phyloP scores from a whole-genome alignment of 2,797 vertebrate genomes.

The Oreochromis mossambicus region DNA sequence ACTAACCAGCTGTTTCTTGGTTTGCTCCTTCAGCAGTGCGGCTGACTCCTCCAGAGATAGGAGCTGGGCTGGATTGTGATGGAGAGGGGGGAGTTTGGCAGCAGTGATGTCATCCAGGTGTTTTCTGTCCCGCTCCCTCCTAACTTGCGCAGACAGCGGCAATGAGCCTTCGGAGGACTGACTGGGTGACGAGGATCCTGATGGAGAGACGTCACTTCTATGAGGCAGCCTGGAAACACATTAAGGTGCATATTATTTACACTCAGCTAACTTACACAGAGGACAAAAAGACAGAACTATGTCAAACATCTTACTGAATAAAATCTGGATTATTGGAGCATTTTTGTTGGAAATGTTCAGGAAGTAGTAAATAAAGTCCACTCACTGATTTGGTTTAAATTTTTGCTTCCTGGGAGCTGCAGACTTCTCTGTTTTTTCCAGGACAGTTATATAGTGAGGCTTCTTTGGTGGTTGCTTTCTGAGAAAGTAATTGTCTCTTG shows the following conservation, averaged over 20 bases:
- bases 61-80: constrained; percentile 79
- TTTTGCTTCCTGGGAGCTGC: constrained; percentile 62
- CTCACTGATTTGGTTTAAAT: constrained; percentile 90
- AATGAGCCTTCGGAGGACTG: constrained; percentile 54
- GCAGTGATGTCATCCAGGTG: constrained; percentile 91
- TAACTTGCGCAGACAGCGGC: constrained; percentile 72
- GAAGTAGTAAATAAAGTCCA: background rate
- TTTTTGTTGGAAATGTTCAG: background rate
- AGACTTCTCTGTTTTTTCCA: constrained; percentile 77
- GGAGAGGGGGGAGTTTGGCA: constrained; percentile 84
- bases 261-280: background rate
- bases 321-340: background rate
- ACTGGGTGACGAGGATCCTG: constrained; percentile 63
- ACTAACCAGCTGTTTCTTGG: constrained; percentile 83
- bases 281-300: background rate
- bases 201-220: constrained; percentile 52
- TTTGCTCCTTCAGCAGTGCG: constrained; percentile 81
- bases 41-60: constrained; percentile 85
- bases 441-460: constrained; percentile 80
- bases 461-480: constrained; percentile 61
- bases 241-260: background rate
- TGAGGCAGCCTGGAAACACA: constrained; percentile 69
- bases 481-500: constrained; percentile 49
- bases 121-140: constrained; percentile 78
- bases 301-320: background rate